A percentile compares a stretch with the other conserved stretches of the same genome.
Conservation (phyloP, 1,140 invertebrate species). For the Pseudomyrmex pallidus region DNA sequence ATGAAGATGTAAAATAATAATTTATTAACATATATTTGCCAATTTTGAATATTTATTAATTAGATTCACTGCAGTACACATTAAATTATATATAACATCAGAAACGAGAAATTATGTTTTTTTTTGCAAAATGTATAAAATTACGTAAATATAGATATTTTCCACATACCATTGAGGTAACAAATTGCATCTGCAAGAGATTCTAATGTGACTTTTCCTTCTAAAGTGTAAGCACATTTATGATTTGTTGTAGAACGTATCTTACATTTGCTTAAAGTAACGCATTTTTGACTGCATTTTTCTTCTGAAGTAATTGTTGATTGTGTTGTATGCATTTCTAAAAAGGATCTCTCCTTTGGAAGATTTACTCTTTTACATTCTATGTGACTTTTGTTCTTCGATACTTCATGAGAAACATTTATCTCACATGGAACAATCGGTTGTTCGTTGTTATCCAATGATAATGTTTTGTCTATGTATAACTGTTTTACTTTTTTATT, state of each 20-base stretch:
- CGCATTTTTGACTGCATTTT: not conserved
- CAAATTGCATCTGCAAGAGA: constrained; percentile 26
- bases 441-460: constrained; percentile 5
- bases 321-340: not conserved
- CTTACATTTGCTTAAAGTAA: not conserved
- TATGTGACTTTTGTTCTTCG: not conserved
- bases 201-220: constrained; percentile 1
- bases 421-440: not conserved
- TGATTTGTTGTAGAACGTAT: not conserved
- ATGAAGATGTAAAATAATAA: too few relatives aligned
- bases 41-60: too few relatives aligned
- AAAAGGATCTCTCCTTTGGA: not conserved
- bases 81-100: too few relatives aligned
- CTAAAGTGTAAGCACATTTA: not conserved
- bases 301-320: not conserved
- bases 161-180: constrained; percentile 7
- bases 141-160: not conserved
- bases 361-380: not conserved
- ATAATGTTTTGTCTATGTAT: not conserved
- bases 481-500: not conserved
- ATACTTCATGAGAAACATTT: constrained; percentile 8
- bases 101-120: too few relatives aligned
- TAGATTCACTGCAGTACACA: too few relatives aligned
- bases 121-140: not conserved
- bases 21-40: too few relatives aligned